Conservation (phyloP, 2,113 vertebrate genomes). For the Hassar affinis region DNA sequence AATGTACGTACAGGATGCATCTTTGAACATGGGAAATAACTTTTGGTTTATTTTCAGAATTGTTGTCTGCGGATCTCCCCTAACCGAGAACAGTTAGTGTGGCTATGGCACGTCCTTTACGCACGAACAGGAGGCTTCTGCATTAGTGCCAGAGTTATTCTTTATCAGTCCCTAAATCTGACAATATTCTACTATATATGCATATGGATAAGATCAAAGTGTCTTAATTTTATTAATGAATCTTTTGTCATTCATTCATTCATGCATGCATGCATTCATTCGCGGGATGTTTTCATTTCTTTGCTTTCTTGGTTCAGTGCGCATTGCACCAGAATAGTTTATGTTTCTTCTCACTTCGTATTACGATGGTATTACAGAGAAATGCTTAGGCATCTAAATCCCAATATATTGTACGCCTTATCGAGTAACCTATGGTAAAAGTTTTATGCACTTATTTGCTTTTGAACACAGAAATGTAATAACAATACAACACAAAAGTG, state of each 20-base stretch:
- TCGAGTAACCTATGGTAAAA: background rate
- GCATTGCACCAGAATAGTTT: background rate
- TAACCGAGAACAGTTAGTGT: background rate
- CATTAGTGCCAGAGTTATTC: background rate
- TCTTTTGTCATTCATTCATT: background rate
- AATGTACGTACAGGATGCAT: background rate
- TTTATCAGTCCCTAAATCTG: background rate
- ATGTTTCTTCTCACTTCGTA: background rate
- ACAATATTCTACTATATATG: background rate
- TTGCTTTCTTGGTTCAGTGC: background rate
- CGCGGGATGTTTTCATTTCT: background rate
- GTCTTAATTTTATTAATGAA: no score
- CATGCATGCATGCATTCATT: background rate
- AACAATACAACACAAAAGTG: no score
- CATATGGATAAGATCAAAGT: background rate
- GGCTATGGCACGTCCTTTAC: conserved; percentile 19
- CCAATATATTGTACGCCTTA: background rate
- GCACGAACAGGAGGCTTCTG: background rate
- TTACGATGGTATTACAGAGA: background rate
- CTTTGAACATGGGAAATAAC: background rate
- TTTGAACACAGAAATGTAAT: background rate
- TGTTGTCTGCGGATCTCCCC: background rate
- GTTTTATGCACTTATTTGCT: background rate
- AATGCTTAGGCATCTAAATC: background rate
- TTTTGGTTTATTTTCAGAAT: background rate